These are phyloP conservation scores for Drosophila kepulauana DNA, from an alignment of 1,140 invertebrate genomes.

Conservation along the genomic window DNA sequence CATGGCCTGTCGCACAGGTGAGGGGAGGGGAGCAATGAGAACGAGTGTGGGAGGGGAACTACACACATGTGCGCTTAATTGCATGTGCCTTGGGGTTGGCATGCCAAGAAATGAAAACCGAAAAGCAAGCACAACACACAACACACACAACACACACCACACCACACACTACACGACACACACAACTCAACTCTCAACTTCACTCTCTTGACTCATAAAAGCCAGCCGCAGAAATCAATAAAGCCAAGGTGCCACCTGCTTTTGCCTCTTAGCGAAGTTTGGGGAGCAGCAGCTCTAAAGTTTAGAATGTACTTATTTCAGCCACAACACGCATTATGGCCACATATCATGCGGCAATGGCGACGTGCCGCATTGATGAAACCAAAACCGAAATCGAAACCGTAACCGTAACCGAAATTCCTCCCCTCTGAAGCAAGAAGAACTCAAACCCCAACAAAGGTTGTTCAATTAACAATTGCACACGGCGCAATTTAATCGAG, in stretches of 20 bases:
- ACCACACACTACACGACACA: slow-evolving; percentile 10
- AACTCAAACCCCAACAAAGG: slow-evolving; percentile 4
- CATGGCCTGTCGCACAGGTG: slow-evolving; percentile 73
- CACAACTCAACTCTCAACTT: slow-evolving; percentile 20
- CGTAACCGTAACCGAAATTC: slow-evolving; percentile 8
- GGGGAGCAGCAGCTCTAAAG: slow-evolving; percentile 39
- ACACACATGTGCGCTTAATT: slow-evolving; percentile 84
- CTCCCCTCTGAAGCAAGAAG: too few relatives aligned
- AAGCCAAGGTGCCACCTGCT: slow-evolving; percentile 80
- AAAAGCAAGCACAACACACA: slow-evolving; percentile 41
- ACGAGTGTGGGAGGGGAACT: neutral
- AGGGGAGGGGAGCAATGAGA: neutral
- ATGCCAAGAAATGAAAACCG: slow-evolving; percentile 56
- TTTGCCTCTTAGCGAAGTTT: neutral
- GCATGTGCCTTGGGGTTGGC: slow-evolving; percentile 74
- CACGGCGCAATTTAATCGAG: slow-evolving; percentile 74
- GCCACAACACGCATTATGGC: slow-evolving; percentile 73
- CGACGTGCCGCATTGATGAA: slow-evolving; percentile 59
- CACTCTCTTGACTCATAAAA: slow-evolving; percentile 71
- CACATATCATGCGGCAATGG: slow-evolving; percentile 64
- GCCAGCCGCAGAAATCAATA: slow-evolving; percentile 83
- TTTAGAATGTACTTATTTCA: slow-evolving; percentile 73
- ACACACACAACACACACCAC: slow-evolving; percentile 24
- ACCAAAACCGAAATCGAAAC: slow-evolving; percentile 29
- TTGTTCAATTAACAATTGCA: slow-evolving; percentile 73